phyloP scores from a whole-genome alignment of 2,797 vertebrate genomes.

The Sebastes minor region DNA sequence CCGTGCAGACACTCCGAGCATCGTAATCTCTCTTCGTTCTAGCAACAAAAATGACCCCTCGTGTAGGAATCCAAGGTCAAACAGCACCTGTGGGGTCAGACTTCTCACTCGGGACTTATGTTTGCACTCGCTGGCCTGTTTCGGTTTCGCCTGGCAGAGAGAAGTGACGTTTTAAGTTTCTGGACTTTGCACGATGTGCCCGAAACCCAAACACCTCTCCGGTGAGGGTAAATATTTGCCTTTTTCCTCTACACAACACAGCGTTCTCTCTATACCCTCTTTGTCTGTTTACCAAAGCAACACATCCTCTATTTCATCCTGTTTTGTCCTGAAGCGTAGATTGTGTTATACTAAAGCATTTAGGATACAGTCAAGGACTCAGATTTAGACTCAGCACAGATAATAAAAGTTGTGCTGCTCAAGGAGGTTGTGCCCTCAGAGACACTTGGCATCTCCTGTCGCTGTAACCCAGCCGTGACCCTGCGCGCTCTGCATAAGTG shows the following conservation, averaged over 20 bases:
- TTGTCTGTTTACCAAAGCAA: conserved; percentile 13
- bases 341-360: not conserved
- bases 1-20: not conserved
- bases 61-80: conserved; percentile 51
- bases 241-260: conserved; percentile 26
- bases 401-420: conserved; percentile 5
- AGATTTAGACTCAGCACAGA: conserved; percentile 24
- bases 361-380: conserved; percentile 39
- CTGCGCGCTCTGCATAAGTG: not conserved
- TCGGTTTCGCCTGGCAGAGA: conserved; percentile 16
- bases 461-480: not conserved
- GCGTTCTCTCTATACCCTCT: not conserved
- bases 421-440: not conserved
- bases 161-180: conserved; percentile 21
- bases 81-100: conserved; percentile 41
- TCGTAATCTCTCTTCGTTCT: conserved; percentile 29
- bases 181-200: conserved; percentile 66
- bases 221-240: conserved; percentile 68
- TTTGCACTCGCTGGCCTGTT: conserved; percentile 25
- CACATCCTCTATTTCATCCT: conserved; percentile 26
- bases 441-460: not conserved
- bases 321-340: conserved; percentile 17
- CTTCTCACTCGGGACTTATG: conserved; percentile 1
- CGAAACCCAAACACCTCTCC: conserved; percentile 77
- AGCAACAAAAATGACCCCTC: conserved; percentile 24